These are phyloP conservation scores for Pelodytes ibericus DNA, from an alignment of 2,797 vertebrate species.

Conservation along the genomic window DNA sequence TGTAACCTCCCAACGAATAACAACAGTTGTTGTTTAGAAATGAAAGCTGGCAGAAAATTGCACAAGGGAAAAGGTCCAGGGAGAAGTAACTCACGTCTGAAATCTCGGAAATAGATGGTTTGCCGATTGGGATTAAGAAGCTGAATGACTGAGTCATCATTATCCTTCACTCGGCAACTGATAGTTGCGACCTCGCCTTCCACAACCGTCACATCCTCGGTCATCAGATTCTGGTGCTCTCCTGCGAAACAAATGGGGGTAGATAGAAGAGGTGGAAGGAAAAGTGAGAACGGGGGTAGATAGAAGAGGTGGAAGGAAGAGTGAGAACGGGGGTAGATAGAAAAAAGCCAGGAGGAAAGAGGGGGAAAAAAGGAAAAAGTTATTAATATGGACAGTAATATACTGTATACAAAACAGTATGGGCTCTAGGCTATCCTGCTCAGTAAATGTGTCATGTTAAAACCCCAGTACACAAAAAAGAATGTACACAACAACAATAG, in stretches of 20 bases:
- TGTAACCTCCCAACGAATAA: too few relatives aligned
- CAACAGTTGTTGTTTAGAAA: too few relatives aligned
- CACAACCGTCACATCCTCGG: constrained; percentile 92
- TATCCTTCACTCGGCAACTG: constrained; percentile 96
- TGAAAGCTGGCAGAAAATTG: neutral
- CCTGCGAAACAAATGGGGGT: constrained; percentile 65
- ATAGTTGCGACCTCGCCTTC: constrained; percentile 95
- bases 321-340: neutral
- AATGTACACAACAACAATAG: too few relatives aligned
- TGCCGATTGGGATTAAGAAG: constrained; percentile 98
- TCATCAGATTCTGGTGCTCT: constrained; percentile 89
- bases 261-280: neutral
- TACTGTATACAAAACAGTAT: too few relatives aligned
- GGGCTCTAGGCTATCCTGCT: too few relatives aligned
- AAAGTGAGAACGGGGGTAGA: neutral
- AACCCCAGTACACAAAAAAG: too few relatives aligned
- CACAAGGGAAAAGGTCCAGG: neutral
- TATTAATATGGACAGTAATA: too few relatives aligned
- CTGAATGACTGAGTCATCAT: constrained; percentile 96
- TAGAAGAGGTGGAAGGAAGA: neutral
- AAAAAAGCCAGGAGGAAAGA: too few relatives aligned
- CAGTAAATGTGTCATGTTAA: too few relatives aligned
- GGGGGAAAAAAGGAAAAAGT: too few relatives aligned
- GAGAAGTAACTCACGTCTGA: constrained; percentile 83
- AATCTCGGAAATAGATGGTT: constrained; percentile 96